These are phyloP conservation scores for Taphrorychus bicolor DNA, from an alignment of 2,888 invertebrate species.

Conservation along the genomic window DNA sequence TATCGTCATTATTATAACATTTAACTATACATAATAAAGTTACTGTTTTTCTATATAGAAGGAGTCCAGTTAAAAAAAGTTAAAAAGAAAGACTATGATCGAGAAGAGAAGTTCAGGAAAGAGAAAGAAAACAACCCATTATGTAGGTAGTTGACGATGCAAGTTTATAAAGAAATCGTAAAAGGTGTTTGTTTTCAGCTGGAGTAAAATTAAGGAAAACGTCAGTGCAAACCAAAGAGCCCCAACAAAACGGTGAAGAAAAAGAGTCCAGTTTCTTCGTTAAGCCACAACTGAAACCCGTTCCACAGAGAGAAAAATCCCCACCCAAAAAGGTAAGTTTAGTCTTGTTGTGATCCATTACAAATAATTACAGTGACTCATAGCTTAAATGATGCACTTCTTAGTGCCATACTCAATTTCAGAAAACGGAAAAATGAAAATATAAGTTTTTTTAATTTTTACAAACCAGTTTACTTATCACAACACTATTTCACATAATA, in stretches of 20 bases:
- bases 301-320: constrained; percentile 54
- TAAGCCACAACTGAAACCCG: constrained; percentile 55
- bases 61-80: constrained; percentile 50
- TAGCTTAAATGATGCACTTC: too few relatives aligned
- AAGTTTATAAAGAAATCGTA: too few relatives aligned
- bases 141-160: constrained; percentile 43
- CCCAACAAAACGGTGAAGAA: constrained; percentile 54
- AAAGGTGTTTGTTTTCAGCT: too few relatives aligned
- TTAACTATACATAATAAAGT: not conserved
- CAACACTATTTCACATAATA: too few relatives aligned
- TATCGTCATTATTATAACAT: not conserved
- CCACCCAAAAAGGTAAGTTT: constrained; percentile 55
- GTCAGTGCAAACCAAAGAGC: constrained; percentile 50
- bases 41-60: too few relatives aligned
- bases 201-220: constrained; percentile 52
- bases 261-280: constrained; percentile 54
- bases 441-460: too few relatives aligned
- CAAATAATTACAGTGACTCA: too few relatives aligned
- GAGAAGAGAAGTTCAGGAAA: constrained; percentile 49
- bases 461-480: too few relatives aligned
- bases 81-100: constrained; percentile 52
- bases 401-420: too few relatives aligned
- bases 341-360: too few relatives aligned
- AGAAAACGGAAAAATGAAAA: too few relatives aligned
- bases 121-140: constrained; percentile 52